These are phyloP conservation scores for Bombus difficillimus DNA, from an alignment of 1,140 invertebrate genomes.

Conservation along the genomic window DNA sequence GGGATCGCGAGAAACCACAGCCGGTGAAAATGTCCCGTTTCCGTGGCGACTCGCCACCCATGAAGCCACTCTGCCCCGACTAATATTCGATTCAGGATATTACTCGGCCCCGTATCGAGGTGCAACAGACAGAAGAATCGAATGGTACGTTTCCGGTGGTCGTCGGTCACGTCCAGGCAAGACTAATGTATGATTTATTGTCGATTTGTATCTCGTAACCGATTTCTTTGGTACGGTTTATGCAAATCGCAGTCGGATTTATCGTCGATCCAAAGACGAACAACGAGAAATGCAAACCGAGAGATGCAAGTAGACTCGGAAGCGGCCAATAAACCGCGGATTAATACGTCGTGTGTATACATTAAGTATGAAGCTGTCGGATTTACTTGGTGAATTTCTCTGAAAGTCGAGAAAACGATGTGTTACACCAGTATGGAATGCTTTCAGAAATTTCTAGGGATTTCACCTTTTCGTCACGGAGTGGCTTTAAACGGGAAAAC, in stretches of 20 bases:
- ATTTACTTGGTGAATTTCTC: neutral
- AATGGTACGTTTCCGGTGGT: neutral
- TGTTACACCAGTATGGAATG: neutral
- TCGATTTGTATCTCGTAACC: conserved; percentile 31
- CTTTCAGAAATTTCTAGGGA: conserved; percentile 15
- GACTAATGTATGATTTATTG: conserved; percentile 39
- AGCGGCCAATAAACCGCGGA: conserved; percentile 6
- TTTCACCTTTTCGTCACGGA: conserved; percentile 30
- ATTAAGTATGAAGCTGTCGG: neutral
- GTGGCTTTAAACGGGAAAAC: neutral
- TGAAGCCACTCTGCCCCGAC: neutral
- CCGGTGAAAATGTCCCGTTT: conserved; percentile 37
- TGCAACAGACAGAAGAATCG: conserved; percentile 30
- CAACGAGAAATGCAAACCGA: neutral
- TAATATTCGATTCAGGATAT: conserved; percentile 10
- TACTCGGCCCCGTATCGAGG: neutral
- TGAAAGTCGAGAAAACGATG: conserved; percentile 20
- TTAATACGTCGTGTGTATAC: neutral
- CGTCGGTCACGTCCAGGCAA: neutral
- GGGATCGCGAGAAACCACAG: neutral
- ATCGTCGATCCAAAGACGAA: neutral
- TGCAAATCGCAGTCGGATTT: conserved; percentile 27
- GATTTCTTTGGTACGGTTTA: conserved; percentile 29
- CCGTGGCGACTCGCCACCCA: conserved; percentile 17
- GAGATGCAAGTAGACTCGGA: neutral